Evolutionary conservation across 2,888 invertebrate species (phyloP), one percentile per base, ranked within the genome.

Genomic region (Halictus quadricinctus): DNA sequence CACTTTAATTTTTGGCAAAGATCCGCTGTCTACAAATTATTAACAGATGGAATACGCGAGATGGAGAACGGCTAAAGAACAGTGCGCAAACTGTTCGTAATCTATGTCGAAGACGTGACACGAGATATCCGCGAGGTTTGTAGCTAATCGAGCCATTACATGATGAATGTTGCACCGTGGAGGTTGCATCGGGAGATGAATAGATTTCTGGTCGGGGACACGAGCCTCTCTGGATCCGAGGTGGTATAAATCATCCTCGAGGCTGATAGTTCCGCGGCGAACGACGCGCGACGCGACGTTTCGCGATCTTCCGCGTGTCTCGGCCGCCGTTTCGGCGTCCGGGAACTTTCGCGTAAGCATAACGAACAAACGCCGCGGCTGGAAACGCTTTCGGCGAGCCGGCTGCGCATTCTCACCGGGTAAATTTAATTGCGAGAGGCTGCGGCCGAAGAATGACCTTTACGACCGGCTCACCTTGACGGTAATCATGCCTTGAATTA

Each of bases 381-480:
- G 58, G 72, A 85, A 80, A 79, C 54, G 80, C 13, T 76, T 87
- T 81, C 46, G 77, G 75, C 66, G 80, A 78, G 46, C 29, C 43
- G 48, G 54, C 10, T 54, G 10, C 54, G 10, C 54, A n/a, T 58
- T 43, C 66, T 74, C 29, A 50, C 60, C 41, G 36, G 79, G 85
- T 82, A 80, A 85, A 85, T 86, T 86, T 86, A 86, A 86, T 86
- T 85, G 85, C 79, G 13, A 74, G 50, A 77, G 60, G 43, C 78
- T 36, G 73, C 78, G 69, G 72, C 41, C 72, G 84, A 72, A 79
- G 80, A 80, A 86, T 80, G 86, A 83, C 86, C 86, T 80, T 85
- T 85, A 82, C 82, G 82, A 80, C 86, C 87, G 86, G 87, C 76
- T 87, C 83, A 87, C 87, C 87, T 87, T 87, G 87, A 73, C 87